Evolutionary conservation across 1,140 invertebrate genomes (phyloP).

Genomic region (Drosophila tristis): DNA sequence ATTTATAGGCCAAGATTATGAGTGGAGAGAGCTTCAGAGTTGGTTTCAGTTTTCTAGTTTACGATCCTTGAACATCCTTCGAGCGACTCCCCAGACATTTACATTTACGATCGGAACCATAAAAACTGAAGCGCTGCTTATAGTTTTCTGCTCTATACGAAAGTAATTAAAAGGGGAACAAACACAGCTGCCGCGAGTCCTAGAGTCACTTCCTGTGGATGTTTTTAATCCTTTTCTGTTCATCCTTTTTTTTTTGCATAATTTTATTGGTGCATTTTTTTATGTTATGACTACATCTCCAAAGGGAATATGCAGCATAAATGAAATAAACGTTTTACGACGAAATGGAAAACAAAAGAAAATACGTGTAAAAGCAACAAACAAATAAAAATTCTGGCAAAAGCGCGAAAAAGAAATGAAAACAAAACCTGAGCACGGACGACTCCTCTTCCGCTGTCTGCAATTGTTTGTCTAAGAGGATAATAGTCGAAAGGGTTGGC

Average conservation of each 20-base stretch:
- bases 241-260: slow-evolving; percentile 57
- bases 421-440: too few species aligned
- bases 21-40: slow-evolving; percentile 4
- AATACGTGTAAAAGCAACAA: slow-evolving; percentile 60
- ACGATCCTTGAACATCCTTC: slow-evolving; percentile 22
- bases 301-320: slow-evolving; percentile 76
- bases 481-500: slow-evolving; percentile 71
- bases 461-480: slow-evolving; percentile 80
- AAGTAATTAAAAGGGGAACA: slow-evolving; percentile 72
- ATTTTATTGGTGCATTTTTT: slow-evolving; percentile 69
- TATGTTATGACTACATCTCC: slow-evolving; percentile 57
- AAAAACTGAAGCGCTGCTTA: slow-evolving; percentile 58
- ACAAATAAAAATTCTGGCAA: slow-evolving; percentile 2
- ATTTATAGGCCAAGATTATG: slow-evolving; percentile 59
- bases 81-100: slow-evolving; percentile 46
- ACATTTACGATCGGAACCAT: slow-evolving; percentile 54
- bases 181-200: slow-evolving; percentile 50
- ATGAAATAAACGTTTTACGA: slow-evolving; percentile 81
- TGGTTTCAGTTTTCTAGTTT: slow-evolving; percentile 3
- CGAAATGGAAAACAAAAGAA: slow-evolving; percentile 44
- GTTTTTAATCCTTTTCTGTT: slow-evolving; percentile 71
- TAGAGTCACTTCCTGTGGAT: slow-evolving; percentile 50
- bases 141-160: slow-evolving; percentile 63
- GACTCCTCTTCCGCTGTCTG: slow-evolving; percentile 30
- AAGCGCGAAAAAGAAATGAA: too few species aligned